A percentile compares a stretch with the other conserved stretches of the same genome.
Evolutionary conservation across 1,140 invertebrate species (phyloP).

Genomic region (Hycleus cichorii): DNA sequence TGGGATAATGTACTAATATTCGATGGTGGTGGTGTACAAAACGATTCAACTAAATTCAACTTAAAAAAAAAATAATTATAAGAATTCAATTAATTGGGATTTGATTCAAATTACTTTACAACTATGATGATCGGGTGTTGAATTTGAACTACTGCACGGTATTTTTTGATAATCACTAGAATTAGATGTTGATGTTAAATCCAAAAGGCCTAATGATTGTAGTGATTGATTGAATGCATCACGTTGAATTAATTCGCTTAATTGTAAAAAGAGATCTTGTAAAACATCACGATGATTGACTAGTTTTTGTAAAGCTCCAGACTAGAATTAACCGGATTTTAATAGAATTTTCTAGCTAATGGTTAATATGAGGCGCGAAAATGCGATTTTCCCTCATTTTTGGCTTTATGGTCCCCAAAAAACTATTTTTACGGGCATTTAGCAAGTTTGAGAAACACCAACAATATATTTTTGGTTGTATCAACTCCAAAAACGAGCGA

Average conservation of each 20-base stretch:
- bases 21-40: slow-evolving; percentile 53
- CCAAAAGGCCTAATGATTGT: slow-evolving; percentile 47
- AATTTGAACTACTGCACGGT: slow-evolving; percentile 6
- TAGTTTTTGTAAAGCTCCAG: slow-evolving; percentile 49
- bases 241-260: slow-evolving; percentile 51
- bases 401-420: neutral
- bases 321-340: slow-evolving; percentile 35
- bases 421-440: too few species aligned
- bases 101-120: slow-evolving; percentile 19
- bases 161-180: slow-evolving; percentile 16
- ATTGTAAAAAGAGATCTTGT: slow-evolving; percentile 39
- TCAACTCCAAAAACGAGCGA: too few species aligned
- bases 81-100: neutral
- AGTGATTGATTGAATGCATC: slow-evolving; percentile 54
- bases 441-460: too few species aligned
- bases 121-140: slow-evolving; percentile 21
- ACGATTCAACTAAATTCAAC: slow-evolving; percentile 53
- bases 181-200: slow-evolving; percentile 24
- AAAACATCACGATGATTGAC: slow-evolving; percentile 45
- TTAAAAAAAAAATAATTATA: slow-evolving; percentile 33
- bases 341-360: neutral
- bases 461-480: too few species aligned
- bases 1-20: slow-evolving; percentile 51
- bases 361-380: neutral
- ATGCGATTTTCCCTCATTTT: neutral